These are phyloP conservation scores for Drosophila hawaiiensis DNA, from an alignment of 2,888 invertebrate species.

Conservation along the genomic window DNA sequence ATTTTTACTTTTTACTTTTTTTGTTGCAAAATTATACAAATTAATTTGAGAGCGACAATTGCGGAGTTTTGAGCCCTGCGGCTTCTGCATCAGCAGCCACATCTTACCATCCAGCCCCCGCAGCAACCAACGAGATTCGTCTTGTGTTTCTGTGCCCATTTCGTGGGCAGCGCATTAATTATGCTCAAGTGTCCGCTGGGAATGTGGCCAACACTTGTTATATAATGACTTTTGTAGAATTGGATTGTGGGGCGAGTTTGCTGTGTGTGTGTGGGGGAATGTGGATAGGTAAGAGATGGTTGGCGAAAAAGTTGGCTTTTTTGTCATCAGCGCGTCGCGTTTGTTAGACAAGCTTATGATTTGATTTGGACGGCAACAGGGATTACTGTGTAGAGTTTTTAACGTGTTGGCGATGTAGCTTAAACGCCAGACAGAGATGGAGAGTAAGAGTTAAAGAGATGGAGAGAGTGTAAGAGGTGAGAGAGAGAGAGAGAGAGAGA, in stretches of 20 bases:
- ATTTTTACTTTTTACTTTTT: not conserved
- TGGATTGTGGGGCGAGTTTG: not conserved
- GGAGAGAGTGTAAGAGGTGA: too few species aligned
- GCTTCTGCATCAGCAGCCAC: constrained; percentile 2
- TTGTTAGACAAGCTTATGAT: constrained; percentile 68
- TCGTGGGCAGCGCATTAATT: constrained; percentile 74
- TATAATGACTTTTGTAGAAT: constrained; percentile 77
- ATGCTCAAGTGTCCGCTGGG: constrained; percentile 80
- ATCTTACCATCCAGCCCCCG: constrained; percentile 22
- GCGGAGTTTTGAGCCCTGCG: constrained; percentile 42
- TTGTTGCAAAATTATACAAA: constrained; percentile 72
- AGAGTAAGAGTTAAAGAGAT: not conserved
- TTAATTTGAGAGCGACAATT: constrained; percentile 80
- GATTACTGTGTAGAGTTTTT: constrained; percentile 32
- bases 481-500: not conserved
- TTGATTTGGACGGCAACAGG: constrained; percentile 63
- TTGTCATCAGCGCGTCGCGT: constrained; percentile 53
- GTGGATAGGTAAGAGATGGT: not conserved
- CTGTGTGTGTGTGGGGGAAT: not conserved
- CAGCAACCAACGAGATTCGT: not conserved
- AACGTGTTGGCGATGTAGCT: constrained; percentile 15
- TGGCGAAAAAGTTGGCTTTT: constrained; percentile 11
- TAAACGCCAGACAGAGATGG: not conserved
- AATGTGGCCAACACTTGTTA: constrained; percentile 80
- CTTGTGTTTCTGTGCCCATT: constrained; percentile 43